These are phyloP conservation scores for Drosophila nebulosa DNA, from an alignment of 1,140 invertebrate species.

Conservation along the genomic window DNA sequence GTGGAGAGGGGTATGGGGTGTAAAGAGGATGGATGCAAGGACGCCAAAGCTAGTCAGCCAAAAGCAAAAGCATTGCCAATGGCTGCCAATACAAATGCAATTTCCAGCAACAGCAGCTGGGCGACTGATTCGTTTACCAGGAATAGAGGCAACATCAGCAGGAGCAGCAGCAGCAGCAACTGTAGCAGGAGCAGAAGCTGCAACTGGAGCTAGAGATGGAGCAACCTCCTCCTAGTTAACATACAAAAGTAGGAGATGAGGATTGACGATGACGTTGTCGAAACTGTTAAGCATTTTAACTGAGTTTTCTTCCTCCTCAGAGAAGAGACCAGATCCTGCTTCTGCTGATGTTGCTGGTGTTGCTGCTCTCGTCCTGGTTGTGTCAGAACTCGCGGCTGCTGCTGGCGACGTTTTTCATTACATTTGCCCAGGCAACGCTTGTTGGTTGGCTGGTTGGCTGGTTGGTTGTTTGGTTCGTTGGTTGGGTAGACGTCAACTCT, in stretches of 20 bases:
- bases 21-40: background rate
- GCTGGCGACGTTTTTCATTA: constrained; percentile 73
- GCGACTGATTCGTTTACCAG: constrained; percentile 72
- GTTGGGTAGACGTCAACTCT: constrained; percentile 19
- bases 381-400: constrained; percentile 22
- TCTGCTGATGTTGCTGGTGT: constrained; percentile 4
- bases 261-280: constrained; percentile 51
- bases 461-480: background rate
- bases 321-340: constrained; percentile 31
- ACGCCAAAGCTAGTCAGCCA: constrained; percentile 43
- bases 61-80: constrained; percentile 56
- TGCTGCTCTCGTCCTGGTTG: background rate
- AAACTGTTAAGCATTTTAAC: constrained; percentile 75
- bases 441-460: background rate
- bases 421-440: constrained; percentile 44
- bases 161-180: background rate
- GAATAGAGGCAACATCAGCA: background rate
- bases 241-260: constrained; percentile 7
- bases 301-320: constrained; percentile 70
- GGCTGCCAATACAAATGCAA: constrained; percentile 78
- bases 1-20: constrained; percentile 9
- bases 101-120: constrained; percentile 72
- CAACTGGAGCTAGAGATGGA: constrained; percentile 6
- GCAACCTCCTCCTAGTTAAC: constrained; percentile 44
- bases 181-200: background rate